Conservation (phyloP, 2,797 vertebrate species). For the Salmo trutta region DNA sequence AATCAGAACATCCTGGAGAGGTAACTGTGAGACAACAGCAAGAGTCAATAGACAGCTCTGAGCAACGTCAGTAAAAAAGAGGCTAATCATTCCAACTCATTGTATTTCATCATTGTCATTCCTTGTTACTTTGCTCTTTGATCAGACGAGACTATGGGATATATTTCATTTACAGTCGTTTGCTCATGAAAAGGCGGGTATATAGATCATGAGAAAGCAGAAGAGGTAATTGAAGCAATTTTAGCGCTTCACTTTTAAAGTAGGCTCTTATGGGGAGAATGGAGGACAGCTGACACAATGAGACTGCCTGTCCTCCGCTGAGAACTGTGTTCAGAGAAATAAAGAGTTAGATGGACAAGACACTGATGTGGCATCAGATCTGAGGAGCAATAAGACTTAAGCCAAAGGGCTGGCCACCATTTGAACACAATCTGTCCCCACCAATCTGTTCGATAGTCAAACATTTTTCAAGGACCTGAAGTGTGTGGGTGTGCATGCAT, state of each 20-base stretch:
- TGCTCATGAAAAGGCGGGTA: conserved; percentile 32
- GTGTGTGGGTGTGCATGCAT: neutral
- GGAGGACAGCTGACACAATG: conserved; percentile 8
- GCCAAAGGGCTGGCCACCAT: conserved; percentile 35
- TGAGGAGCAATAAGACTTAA: conserved; percentile 26
- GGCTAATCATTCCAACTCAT: conserved; percentile 29
- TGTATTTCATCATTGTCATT: conserved; percentile 24
- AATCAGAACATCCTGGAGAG: conserved; percentile 6
- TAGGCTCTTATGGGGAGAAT: conserved; percentile 21
- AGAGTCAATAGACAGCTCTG: neutral
- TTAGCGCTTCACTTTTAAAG: conserved; percentile 18
- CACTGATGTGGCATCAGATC: neutral
- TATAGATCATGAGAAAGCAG: conserved; percentile 30
- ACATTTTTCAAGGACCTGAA: neutral
- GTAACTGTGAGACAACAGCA: neutral
- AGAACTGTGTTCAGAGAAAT: neutral
- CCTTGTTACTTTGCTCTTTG: conserved; percentile 21
- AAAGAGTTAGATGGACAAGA: neutral
- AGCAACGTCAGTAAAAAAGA: neutral
- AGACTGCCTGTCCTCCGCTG: conserved; percentile 29
- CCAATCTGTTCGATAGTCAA: neutral
- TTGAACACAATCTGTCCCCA: conserved; percentile 11
- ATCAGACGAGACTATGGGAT: conserved; percentile 5
- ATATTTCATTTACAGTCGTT: conserved; percentile 7
- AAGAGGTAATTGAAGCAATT: conserved; percentile 35